Evolutionary conservation across 2,888 invertebrate genomes (phyloP), one percentile per base, ranked within the genome.

Genomic region (Lasiommata megera): DNA sequence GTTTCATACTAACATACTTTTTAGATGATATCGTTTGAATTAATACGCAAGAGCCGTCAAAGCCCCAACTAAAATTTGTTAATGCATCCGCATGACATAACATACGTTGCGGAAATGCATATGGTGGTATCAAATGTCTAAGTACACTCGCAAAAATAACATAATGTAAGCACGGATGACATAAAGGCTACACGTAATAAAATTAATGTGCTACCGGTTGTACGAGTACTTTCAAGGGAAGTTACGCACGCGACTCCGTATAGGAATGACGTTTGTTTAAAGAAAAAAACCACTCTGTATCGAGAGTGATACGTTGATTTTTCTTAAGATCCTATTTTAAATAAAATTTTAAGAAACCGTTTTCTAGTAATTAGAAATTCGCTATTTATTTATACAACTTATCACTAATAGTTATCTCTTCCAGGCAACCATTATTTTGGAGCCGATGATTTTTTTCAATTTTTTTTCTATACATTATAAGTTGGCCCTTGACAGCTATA

Each of bases 21-120:
- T 31, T 46, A 14, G 29, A 31, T 52, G 52, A 29, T 52, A 31
- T 31, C 31, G 40, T 74, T 77, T 77, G 73, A 77, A 80, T 79
- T 77, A 77, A 67, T 71, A 79, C 76, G 83, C 75, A 67, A 74
- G 72, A 75, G 65, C 69, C 76, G 79, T 82, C 80, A 82, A 82
- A 82, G 81, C 73, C 64, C 65, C 16, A 31, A 31, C 41, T 52
- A 68, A 60, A 66, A 65, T 64, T n/a, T 60, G 61, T 62, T 55
- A 58, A 67, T 62, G 65, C 67, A 64, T 64, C 41, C 40, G 52
- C 41, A 52, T 52, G 63, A 58, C 64, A 73, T 71, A 69, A 52
- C 56, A 56, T 56, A 46, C 55, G 56, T 48, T 48, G 58, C 61
- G 62, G 64, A 62, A 63, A 64, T 68, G 68, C 67, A 65, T 69